Base-by-base conservation (phyloP, 2,113 vertebrate genomes). In the Sprattus sprattus region DNA sequence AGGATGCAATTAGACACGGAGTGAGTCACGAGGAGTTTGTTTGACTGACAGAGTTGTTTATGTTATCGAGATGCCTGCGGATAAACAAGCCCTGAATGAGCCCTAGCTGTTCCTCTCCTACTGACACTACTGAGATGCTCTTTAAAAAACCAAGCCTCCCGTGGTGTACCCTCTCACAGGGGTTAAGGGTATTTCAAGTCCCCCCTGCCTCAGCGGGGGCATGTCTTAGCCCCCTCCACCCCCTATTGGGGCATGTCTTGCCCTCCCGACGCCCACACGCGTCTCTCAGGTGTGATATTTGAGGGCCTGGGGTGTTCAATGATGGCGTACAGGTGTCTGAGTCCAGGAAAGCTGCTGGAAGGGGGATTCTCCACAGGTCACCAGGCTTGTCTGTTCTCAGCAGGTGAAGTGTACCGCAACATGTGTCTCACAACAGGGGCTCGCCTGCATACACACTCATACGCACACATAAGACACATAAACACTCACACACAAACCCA, bases 361-460 rank as follows among this genome's bases (percentile, higher is more conserved):
- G 71, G 71, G 28, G 71, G 28, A 78, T 78, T 78, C 25, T 78
- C 25, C 28, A 78, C 71, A 78, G 71, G 71, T 78, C 71, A 78
- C 25, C 25, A 44, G 11, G 28, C 25, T 11, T 78, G 71, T 78
- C 71, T 78, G 71, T 16, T 39, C 71, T 32, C 71, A 78, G 71
- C 71, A 39, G 71, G 71, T 44, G 28, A 78, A 32, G 32, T 4
- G 13, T 15, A 78, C 11, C 28, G 32, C 71, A 11, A 78, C 71
- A 78, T 78, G 71, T 78, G 71, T 78, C 32, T 78, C 71, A 78
- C 71, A 78, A 28, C 28, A 78, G 71, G 71, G 67, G 28, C 67
- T 32, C 67, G 11, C 25, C 67, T 75, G 67, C 4, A 75, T 2
- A 54, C 50, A 54, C 50, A 54, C 50, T 15, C 50, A 54, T 11